Evolutionary conservation across 2,113 vertebrate species (phyloP), one percentile per base, ranked within the genome.

Genomic region (Tetraodon nigroviridis): DNA sequence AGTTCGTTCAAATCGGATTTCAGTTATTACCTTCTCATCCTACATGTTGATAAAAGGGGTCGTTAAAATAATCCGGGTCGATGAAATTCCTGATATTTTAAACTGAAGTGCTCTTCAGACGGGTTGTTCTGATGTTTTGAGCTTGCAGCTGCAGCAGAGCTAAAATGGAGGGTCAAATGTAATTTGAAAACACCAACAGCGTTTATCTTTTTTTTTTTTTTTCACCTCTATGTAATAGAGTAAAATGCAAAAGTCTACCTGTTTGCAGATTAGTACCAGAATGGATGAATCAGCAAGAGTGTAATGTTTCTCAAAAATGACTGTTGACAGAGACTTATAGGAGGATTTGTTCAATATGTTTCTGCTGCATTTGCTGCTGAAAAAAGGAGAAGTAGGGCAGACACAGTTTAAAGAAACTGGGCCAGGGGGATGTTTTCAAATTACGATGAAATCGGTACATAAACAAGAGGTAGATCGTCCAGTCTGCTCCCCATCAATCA

Each of bases 321-420:
- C 24, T 27, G 24, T 37, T 37, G 32, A 37, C 32, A 37, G 6
- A 37, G 32, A 8, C 11, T 37, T 37, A 12, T 37, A 12, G 32
- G 12, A 37, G 8, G 32, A 12, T 37, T 7, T 11, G 44, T 46
- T 46, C 44, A 46, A 4, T 16, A 16, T 46, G 8, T 46, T 10
- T 46, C 44, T 6, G 51, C 24, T 51, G 55, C 48, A 4, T 44
- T 40, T 64, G 22, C 47, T 22, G 14, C 21, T 20, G 46, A 8
- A 18, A 24, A 57, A 16, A 58, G 29, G 14, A 62, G 40, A 85
- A 79, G 65, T 75, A 72, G 67, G 63, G 12, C 67, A 78, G 29
- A 60, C 58, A 64, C 18, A 63, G 53, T 3, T 12, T 27, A 27
- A 27, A 7, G 53, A 61, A 71, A 65, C 29, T 13, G 16, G 46